Base-by-base conservation (phyloP, 2,888 invertebrate genomes). In the Dasysyrphus tricinctus region DNA sequence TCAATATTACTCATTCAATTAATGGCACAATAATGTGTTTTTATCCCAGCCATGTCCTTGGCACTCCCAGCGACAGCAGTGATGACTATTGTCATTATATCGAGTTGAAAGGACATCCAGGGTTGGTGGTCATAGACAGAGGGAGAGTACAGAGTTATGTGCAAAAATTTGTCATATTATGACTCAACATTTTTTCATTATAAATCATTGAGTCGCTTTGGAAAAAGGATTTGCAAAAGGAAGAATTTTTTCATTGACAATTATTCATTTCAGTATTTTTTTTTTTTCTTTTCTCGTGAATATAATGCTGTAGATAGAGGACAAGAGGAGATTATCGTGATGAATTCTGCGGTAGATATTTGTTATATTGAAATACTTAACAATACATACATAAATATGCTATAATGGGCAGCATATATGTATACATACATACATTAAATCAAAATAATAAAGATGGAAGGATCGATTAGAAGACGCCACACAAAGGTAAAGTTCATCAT, bases 161-260 rank as follows among this genome's bases (percentile, higher is more conserved):
- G 47, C 42, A 73, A 74, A 75, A 77, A 85, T 85, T 85, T 85
- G 85, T 85, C 85, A 81, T 85, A 74, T 77, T 85, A 77, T 81
- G 77, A 85, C 77, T 85, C 85, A 81, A 85, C 85, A 80, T 80
- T 85, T 77, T 85, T 85, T 85, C 73, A 85, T 81, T 80, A 85
- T 81, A 56, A 57, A 74, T 70, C 67, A 56, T 73, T 81, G 67
- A 81, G 78, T 69, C 44, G 57, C 47, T 74, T 74, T 81, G 80
- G 75, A 67, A 57, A 80, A 61, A 49, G 61, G 80, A 74, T 63
- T 85, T 73, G 24, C 54, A 51, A 74, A 69, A 61, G 61, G 29
- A 73, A 57, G 73, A 85, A 78, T 81, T 74, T 81, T 72, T 77
- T 85, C 65, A 81, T 81, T 78, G 81, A 81, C 81, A 85, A 85